Base-by-base conservation (phyloP, 2,113 vertebrate species). In the Isurus oxyrinchus region DNA sequence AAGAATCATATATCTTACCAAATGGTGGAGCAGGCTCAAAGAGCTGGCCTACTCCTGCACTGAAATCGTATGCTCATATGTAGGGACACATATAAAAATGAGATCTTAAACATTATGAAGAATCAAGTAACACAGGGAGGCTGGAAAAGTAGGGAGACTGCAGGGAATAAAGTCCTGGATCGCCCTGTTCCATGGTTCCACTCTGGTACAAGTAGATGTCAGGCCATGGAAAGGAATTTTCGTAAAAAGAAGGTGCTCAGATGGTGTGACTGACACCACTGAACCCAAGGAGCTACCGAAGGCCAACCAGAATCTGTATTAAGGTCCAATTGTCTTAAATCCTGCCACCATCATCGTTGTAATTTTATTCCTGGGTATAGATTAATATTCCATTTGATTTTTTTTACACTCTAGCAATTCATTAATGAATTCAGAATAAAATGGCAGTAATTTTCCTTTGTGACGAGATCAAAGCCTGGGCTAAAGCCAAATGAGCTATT, bases 341-440 rank as follows among this genome's bases (percentile, higher is more conserved):
- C 61, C 59, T 23, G 59, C 90, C 16, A 63, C 21, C 35, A 40
- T n/a, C 16, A 21, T 40, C n/a, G 16, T 35, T 94, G 61, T 94
- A n/a, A 63, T 63, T 94, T 94, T 66, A 66, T 63, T 94, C 61
- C n/a, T 63, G 59, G 59, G 40, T 63, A 63, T 23, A 49, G 35
- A 23, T 2, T 59, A 31, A 35, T 59, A 16, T 23, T 57, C 16
- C 90, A 40, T 63, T 94, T 40, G 57, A 93, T 59, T 90, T 94
- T 63, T 44, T 94, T 61, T 94, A 40, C 59, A 94, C 35, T 94
- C 2, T 40, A n/a, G n/a, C 90, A 94, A 94, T 94, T 94, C 59
- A 94, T 94, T 94, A 94, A 66, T 94, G 59, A 94, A 63, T 66
- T 61, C 90, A n/a, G 90, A 94, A 59, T 90, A 90, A 63, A 94